Conservation (phyloP, 2,797 vertebrate species). For the Scolopax rusticola region DNA sequence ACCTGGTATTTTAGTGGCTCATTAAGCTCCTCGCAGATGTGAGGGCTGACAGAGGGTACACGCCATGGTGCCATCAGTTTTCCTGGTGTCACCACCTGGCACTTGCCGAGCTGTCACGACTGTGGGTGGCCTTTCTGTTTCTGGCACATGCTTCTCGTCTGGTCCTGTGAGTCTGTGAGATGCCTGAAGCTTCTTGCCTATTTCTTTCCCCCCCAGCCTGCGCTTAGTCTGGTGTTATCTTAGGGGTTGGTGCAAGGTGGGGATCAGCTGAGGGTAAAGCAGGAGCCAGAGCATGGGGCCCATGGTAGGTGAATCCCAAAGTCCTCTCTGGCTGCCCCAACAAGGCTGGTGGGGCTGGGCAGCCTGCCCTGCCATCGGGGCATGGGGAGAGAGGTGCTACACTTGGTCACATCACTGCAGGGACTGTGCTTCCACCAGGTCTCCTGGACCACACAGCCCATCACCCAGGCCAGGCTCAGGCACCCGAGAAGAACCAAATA, state of each 20-base stretch:
- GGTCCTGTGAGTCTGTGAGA: rapidly evolving
- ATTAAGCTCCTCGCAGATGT: neutral
- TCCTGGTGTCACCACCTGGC: neutral
- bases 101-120: neutral
- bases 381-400: neutral
- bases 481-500: neutral
- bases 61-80: neutral
- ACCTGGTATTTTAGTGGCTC: neutral
- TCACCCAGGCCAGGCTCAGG: neutral
- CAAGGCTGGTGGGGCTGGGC: neutral
- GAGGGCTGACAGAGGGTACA: neutral
- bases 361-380: rapidly evolving
- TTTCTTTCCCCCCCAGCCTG: neutral
- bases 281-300: neutral
- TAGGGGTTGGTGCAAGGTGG: neutral
- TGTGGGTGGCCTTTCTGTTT: neutral
- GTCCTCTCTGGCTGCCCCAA: neutral
- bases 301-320: neutral
- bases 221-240: neutral
- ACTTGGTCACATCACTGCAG: neutral
- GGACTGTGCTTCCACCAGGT: neutral
- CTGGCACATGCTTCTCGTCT: neutral
- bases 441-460: neutral
- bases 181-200: neutral
- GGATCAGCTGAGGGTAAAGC: neutral